Evolutionary conservation across 2,113 vertebrate genomes (phyloP).

Genomic region (Prunella himalayana): DNA sequence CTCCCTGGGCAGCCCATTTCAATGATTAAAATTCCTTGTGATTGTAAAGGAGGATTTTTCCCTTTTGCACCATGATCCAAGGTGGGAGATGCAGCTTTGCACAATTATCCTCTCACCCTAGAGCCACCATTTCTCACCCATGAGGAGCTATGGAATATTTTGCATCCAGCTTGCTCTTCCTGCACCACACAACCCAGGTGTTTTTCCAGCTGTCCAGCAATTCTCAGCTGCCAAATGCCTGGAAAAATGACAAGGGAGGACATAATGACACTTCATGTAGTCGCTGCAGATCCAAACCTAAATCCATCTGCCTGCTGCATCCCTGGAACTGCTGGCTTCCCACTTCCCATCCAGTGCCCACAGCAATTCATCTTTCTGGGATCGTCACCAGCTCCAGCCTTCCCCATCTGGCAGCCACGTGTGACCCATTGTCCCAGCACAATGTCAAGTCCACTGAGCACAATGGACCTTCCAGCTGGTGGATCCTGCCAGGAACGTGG

Average conservation of each 20-base stretch:
- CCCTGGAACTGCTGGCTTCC: neutral
- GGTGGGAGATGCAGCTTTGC: neutral
- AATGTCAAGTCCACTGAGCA: neutral
- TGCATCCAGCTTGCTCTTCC: neutral
- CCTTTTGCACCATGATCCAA: accelerated
- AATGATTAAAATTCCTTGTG: neutral
- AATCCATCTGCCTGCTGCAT: neutral
- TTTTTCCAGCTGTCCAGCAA: neutral
- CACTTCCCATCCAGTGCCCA: neutral
- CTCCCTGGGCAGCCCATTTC: neutral
- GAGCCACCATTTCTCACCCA: neutral
- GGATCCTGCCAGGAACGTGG: neutral
- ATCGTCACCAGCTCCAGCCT: neutral
- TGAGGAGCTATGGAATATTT: neutral
- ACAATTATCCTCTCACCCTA: neutral
- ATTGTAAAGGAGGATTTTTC: neutral
- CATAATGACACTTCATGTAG: neutral
- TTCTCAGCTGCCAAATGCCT: neutral
- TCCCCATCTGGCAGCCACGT: neutral
- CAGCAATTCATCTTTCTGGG: neutral
- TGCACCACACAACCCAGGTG: neutral
- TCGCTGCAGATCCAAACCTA: neutral
- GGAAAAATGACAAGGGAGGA: neutral
- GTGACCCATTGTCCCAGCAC: neutral
- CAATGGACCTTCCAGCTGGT: neutral